A percentile compares a stretch with the other conserved stretches of the same genome.
Conservation (phyloP, 2,888 invertebrate species). For the Cryptocheilus praepositus region DNA sequence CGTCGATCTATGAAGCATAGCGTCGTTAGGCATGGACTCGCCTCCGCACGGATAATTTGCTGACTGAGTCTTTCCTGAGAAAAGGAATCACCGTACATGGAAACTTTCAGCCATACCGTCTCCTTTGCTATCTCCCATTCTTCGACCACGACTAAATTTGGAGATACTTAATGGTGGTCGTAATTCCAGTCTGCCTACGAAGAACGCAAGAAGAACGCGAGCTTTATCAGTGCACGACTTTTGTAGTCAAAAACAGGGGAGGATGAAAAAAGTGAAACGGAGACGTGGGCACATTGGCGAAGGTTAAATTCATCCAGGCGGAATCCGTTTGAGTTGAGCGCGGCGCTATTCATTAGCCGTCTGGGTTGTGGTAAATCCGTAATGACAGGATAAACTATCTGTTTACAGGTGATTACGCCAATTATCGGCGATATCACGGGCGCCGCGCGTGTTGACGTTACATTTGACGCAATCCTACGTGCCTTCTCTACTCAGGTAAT, state of each 20-base stretch:
- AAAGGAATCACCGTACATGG: too few relatives aligned
- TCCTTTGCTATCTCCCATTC: slow-evolving; percentile 10
- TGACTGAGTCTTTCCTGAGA: too few relatives aligned
- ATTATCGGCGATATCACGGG: slow-evolving; percentile 50
- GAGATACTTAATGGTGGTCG: not conserved
- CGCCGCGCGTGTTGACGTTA: slow-evolving; percentile 30
- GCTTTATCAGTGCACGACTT: not conserved
- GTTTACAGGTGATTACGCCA: slow-evolving; percentile 57
- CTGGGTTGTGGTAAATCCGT: slow-evolving; percentile 44
- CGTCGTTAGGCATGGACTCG: too few relatives aligned
- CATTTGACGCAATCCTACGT: slow-evolving; percentile 33
- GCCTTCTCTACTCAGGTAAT: slow-evolving; percentile 14
- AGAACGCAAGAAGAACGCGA: not conserved
- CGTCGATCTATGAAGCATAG: too few relatives aligned
- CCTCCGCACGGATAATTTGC: too few relatives aligned
- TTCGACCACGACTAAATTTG: not conserved
- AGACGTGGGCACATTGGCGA: not conserved
- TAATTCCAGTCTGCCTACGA: not conserved
- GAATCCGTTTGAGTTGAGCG: slow-evolving; percentile 24
- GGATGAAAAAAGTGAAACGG: not conserved
- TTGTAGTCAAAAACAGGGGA: not conserved
- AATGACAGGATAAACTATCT: slow-evolving; percentile 53
- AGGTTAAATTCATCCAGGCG: slow-evolving; percentile 14
- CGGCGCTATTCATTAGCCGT: slow-evolving; percentile 49
- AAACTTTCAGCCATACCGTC: too few relatives aligned